Conservation (phyloP, 2,113 vertebrate species). For the Pogona vitticeps region DNA sequence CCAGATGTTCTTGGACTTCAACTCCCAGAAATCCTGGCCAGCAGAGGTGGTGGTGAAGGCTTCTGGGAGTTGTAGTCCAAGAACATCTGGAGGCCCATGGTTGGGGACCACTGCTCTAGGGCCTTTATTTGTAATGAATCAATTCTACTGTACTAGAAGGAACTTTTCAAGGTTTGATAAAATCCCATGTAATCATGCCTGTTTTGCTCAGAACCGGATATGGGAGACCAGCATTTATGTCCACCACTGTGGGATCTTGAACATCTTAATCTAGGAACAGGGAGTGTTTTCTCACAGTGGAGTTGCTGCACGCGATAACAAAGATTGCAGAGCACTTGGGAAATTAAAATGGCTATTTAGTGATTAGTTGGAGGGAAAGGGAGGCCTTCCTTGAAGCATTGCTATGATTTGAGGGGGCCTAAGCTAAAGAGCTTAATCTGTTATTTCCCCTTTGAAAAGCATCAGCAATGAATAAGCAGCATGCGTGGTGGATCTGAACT, state of each 20-base stretch:
- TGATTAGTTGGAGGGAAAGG: neutral
- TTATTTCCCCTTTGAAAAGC: constrained; percentile 16
- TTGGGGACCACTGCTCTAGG: too few species aligned
- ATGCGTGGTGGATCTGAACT: constrained; percentile 4
- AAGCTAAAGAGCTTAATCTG: constrained; percentile 14
- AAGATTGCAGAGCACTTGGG: constrained; percentile 9
- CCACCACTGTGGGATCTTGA: neutral
- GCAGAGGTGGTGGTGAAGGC: too few species aligned
- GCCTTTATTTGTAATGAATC: too few species aligned
- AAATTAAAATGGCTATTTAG: constrained; percentile 15
- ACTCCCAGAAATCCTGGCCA: too few species aligned
- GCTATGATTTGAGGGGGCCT: neutral
- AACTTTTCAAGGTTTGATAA: too few species aligned
- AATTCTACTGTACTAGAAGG: too few species aligned
- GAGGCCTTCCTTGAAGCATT: neutral
- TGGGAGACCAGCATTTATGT: neutral
- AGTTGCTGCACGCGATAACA: neutral
- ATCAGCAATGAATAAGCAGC: constrained; percentile 12
- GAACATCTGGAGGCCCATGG: too few species aligned
- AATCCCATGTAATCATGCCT: neutral
- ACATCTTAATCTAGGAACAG: neutral
- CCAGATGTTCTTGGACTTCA: too few species aligned
- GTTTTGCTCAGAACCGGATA: neutral
- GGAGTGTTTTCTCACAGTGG: neutral
- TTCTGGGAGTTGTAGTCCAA: too few species aligned